Conservation (phyloP, 1,140 invertebrate species). For the Lucilia cuprina region DNA sequence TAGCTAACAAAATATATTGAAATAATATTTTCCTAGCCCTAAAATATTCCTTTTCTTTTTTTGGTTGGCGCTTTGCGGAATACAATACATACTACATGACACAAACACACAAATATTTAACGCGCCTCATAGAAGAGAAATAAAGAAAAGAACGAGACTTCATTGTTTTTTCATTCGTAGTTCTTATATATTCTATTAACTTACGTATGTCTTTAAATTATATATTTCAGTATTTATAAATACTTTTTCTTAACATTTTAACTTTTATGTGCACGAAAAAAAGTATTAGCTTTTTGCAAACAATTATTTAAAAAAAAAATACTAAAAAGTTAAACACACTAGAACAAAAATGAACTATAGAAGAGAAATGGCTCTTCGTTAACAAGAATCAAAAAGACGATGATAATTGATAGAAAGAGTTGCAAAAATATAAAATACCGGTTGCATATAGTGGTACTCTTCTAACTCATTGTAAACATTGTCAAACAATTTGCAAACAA, state of each 20-base stretch:
- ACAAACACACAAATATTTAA: conserved; percentile 19
- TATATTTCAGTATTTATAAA: background rate
- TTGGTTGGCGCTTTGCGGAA: conserved; percentile 24
- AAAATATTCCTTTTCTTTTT: conserved; percentile 1
- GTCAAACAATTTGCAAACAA: background rate
- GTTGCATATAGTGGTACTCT: conserved; percentile 11
- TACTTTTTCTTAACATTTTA: background rate
- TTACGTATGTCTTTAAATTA: background rate
- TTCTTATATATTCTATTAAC: background rate
- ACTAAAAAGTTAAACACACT: conserved; percentile 18
- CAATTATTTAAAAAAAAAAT: conserved; percentile 15
- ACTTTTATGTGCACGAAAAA: conserved; percentile 5
- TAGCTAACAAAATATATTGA: background rate
- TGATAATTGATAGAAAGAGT: conserved; percentile 20
- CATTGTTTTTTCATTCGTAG: background rate
- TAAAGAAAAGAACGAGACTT: background rate
- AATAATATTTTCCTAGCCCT: background rate
- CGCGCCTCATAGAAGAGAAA: conserved; percentile 15
- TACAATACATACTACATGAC: background rate
- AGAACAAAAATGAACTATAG: conserved; percentile 27
- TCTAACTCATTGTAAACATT: conserved; percentile 12
- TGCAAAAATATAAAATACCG: conserved; percentile 24
- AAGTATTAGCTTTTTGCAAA: conserved; percentile 9
- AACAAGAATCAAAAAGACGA: conserved; percentile 22
- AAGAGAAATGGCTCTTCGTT: conserved; percentile 26